These are phyloP conservation scores for Maccullochella peelii DNA, from an alignment of 2,113 vertebrate genomes.

Conservation along the genomic window DNA sequence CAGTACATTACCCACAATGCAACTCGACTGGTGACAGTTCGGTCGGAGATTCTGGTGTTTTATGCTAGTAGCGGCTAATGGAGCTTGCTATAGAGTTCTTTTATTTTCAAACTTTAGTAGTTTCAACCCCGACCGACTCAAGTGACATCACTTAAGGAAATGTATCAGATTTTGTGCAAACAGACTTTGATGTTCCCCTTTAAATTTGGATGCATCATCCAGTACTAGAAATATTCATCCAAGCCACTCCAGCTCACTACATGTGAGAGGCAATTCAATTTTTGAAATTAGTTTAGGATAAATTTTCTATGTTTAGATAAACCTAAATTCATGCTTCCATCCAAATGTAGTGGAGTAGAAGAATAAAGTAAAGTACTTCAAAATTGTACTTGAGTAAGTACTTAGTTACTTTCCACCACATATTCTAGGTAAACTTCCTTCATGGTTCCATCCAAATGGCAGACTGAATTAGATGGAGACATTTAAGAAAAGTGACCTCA, in stretches of 20 bases:
- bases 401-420: background rate
- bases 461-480: background rate
- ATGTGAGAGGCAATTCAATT: background rate
- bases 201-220: background rate
- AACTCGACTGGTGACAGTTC: constrained; percentile 10
- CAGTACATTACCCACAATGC: constrained; percentile 34
- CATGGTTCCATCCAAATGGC: background rate
- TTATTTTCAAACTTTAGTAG: background rate
- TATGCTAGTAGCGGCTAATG: background rate
- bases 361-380: too few relatives aligned
- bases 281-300: background rate
- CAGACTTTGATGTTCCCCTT: constrained; percentile 1
- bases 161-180: constrained; percentile 12
- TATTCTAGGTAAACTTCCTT: background rate
- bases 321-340: too few relatives aligned
- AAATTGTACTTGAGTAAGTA: too few relatives aligned
- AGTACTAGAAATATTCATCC: background rate
- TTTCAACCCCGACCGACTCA: constrained; percentile 1
- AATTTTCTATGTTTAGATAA: too few relatives aligned
- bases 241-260: background rate
- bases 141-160: background rate
- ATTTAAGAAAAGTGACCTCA: background rate
- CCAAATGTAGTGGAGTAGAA: too few relatives aligned
- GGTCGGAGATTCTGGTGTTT: background rate
- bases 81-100: background rate